Evolutionary conservation across 2,888 invertebrate genomes (phyloP).

Genomic region (Callyntrura sp.): DNA sequence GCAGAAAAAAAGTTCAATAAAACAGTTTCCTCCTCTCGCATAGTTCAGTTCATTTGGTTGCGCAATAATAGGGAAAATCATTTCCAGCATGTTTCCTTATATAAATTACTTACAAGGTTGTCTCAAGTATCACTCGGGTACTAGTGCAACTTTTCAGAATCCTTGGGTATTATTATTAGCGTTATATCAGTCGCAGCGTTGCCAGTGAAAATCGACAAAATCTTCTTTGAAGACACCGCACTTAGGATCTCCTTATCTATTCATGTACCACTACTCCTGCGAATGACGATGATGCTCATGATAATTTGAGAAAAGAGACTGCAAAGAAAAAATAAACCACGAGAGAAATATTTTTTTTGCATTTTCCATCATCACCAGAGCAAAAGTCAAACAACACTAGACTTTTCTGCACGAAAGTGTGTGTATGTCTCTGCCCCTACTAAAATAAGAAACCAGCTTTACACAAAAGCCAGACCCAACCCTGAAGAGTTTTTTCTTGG

Average conservation of each 20-base stretch:
- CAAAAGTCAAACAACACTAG: neutral
- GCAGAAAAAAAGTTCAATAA: slow-evolving; percentile 5
- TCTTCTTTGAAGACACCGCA: slow-evolving; percentile 29
- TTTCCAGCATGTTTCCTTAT: slow-evolving; percentile 47
- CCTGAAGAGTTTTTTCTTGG: slow-evolving; percentile 18
- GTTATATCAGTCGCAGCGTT: slow-evolving; percentile 17
- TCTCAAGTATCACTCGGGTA: neutral
- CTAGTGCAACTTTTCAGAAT: neutral
- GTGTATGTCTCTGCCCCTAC: neutral
- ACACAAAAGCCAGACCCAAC: slow-evolving; percentile 28
- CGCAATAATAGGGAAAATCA: slow-evolving; percentile 59
- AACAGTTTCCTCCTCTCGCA: slow-evolving; percentile 42
- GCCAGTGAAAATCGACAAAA: slow-evolving; percentile 41
- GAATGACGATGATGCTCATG: neutral
- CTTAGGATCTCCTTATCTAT: slow-evolving; percentile 12
- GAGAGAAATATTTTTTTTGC: slow-evolving; percentile 14
- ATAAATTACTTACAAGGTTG: neutral
- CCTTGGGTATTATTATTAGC: slow-evolving; percentile 36
- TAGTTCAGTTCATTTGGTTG: slow-evolving; percentile 13
- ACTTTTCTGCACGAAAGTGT: neutral
- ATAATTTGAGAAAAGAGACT: neutral
- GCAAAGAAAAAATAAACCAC: slow-evolving; percentile 22
- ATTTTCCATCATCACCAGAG: slow-evolving; percentile 35
- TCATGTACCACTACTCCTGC: neutral
- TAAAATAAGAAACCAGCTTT: slow-evolving; percentile 26